Base-by-base conservation (phyloP, 2,797 vertebrate genomes). In the Odontamblyopus lacepedii region DNA sequence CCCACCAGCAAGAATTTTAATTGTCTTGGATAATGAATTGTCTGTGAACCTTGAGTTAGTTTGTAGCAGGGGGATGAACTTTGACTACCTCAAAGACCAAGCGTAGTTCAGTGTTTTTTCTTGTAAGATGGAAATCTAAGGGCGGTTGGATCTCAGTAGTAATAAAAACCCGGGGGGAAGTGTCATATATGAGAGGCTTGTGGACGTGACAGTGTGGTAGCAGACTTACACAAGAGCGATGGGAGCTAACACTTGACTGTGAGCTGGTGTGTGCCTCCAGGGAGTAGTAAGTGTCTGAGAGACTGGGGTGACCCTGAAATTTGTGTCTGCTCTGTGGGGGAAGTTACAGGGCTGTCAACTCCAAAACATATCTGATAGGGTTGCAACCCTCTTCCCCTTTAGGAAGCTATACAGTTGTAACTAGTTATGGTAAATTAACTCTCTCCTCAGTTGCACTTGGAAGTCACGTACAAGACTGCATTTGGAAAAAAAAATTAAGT, bases 271-370 rank as follows among this genome's bases (percentile, higher is more conserved):
- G 19, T 68, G 11, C 82, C 88, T 83, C 70, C 1, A 64, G 88
- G 88, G 87, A 89, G 71, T 75, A 71, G 71, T 89, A 84, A 76
- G 81, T 81, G 79, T 90, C 85, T 88, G 73, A 83, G 80, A 87
- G 79, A 81, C 75, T 73, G 70, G 77, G 76, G 71, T 71, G 64
- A 9, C 57, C 70, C 71, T 77, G 4, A 72, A 65, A 60, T 53
- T 66, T 81, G 71, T 76, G 61, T 69, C 41, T 73, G 35, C 66
- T 70, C 76, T 8, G 6, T 44, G 32, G 74, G n/a, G 26, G 70
- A 66, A 63, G 9, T 62, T 71, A 29, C 6, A 41, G 63, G 68
- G 73, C 64, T 63, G 83, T 64, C 61, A 51, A 81, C 68, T 63
- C 81, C 62, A 35, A 82, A 74, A 79, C 78, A 75, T 65, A 56